A percentile compares a stretch with the other conserved stretches of the same genome.
Conservation (phyloP, 1,140 invertebrate species). For the Drosophila burlai region DNA sequence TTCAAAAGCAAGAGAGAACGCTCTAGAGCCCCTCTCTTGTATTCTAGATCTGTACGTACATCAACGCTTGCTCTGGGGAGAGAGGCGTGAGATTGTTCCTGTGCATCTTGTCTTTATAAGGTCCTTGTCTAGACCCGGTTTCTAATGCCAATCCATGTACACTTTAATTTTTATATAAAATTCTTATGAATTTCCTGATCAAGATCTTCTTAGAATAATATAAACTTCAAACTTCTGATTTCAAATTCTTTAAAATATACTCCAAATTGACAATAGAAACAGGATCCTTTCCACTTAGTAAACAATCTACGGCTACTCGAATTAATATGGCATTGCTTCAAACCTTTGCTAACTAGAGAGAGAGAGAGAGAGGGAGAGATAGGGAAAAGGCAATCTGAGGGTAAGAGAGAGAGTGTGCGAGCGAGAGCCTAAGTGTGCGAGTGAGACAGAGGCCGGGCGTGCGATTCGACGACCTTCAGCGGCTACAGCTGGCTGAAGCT, state of each 20-base stretch:
- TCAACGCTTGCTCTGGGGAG: neutral
- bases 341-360: conserved; percentile 46
- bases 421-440: conserved; percentile 27
- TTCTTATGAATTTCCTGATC: neutral
- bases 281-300: conserved; percentile 22
- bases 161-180: too few relatives aligned
- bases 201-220: neutral
- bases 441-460: conserved; percentile 26
- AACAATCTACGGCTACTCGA: conserved; percentile 67
- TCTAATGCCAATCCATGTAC: conserved; percentile 3
- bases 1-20: too few relatives aligned
- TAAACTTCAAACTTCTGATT: neutral
- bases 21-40: too few relatives aligned
- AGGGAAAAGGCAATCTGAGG: conserved; percentile 17
- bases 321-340: conserved; percentile 76
- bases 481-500: conserved; percentile 84
- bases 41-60: neutral
- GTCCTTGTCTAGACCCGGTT: conserved; percentile 6
- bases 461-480: conserved; percentile 22
- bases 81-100: neutral
- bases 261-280: conserved; percentile 1
- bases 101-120: neutral
- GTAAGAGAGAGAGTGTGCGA: conserved; percentile 7
- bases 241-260: neutral
- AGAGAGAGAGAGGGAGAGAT: conserved; percentile 6